These are phyloP conservation scores for Pseudorhombus dupliciocellatus DNA, from an alignment of 2,113 vertebrate genomes.

Conservation along the genomic window DNA sequence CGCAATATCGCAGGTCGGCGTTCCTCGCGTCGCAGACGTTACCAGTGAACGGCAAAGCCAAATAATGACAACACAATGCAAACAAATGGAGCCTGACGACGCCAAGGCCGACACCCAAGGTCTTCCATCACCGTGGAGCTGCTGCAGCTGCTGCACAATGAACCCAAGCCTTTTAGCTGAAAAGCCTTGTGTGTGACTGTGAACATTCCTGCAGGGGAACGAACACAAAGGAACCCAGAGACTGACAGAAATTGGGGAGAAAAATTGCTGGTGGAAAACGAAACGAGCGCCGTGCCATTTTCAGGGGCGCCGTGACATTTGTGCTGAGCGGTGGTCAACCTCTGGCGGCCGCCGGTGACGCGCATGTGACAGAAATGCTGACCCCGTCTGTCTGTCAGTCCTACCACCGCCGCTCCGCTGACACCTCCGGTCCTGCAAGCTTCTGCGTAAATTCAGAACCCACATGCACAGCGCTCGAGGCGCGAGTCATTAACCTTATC, in stretches of 20 bases:
- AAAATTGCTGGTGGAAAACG: slow-evolving; percentile 16
- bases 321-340: slow-evolving; percentile 76
- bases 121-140: slow-evolving; percentile 53
- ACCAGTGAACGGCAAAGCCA: slow-evolving; percentile 43
- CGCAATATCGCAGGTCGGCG: slow-evolving; percentile 48
- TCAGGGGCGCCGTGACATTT: slow-evolving; percentile 69
- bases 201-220: not conserved
- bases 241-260: slow-evolving; percentile 1
- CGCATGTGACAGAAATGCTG: slow-evolving; percentile 71
- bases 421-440: slow-evolving; percentile 57
- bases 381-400: slow-evolving; percentile 61
- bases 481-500: slow-evolving; percentile 51
- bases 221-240: not conserved
- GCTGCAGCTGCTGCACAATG: slow-evolving; percentile 32
- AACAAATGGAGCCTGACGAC: slow-evolving; percentile 61
- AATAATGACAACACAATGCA: slow-evolving; percentile 65
- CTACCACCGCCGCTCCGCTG: slow-evolving; percentile 56
- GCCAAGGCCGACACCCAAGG: slow-evolving; percentile 66
- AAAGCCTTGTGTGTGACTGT: not conserved
- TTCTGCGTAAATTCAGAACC: slow-evolving; percentile 30
- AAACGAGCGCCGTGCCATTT: slow-evolving; percentile 53
- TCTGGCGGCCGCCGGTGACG: slow-evolving; percentile 45
- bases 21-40: slow-evolving; percentile 24
- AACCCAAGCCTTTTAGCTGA: slow-evolving; percentile 13
- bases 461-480: slow-evolving; percentile 8